phyloP scores from a whole-genome alignment of 2,888 invertebrate genomes.

The Dexiosoma caninum region DNA sequence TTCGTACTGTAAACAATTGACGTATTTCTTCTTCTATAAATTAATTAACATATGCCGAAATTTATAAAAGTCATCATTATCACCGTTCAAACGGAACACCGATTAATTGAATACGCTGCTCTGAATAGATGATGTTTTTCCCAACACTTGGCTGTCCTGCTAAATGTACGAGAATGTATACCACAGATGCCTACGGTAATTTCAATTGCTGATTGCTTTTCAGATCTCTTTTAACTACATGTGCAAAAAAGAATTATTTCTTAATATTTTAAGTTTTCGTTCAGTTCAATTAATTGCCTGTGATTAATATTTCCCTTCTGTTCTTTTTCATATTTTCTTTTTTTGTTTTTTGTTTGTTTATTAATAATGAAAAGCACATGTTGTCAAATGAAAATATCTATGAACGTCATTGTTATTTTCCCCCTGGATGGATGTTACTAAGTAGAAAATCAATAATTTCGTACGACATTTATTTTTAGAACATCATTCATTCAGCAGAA shows the following conservation, averaged over 20 bases:
- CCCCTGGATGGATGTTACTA: constrained; percentile 10
- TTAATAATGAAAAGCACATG: constrained; percentile 33
- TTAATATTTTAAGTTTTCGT: neutral
- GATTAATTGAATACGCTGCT: too few species aligned
- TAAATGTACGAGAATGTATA: too few species aligned
- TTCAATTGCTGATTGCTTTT: neutral
- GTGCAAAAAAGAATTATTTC: neutral
- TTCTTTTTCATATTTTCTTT: neutral
- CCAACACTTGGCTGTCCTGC: too few species aligned
- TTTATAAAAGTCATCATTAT: too few species aligned
- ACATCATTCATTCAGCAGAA: neutral
- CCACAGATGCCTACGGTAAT: too few species aligned
- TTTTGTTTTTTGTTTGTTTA: neutral
- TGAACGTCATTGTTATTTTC: constrained; percentile 22
- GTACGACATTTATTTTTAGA: constrained; percentile 25
- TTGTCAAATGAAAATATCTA: constrained; percentile 48
- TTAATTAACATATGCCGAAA: too few species aligned
- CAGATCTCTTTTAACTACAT: neutral
- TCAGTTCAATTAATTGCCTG: constrained; percentile 26
- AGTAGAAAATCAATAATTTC: constrained; percentile 23
- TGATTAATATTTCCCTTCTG: neutral
- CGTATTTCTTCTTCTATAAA: too few species aligned
- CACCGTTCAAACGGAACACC: too few species aligned
- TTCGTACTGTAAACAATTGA: too few species aligned
- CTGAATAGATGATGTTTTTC: too few species aligned